phyloP scores from a whole-genome alignment of 2,888 invertebrate species.

The Petrolisthes manimaculis region DNA sequence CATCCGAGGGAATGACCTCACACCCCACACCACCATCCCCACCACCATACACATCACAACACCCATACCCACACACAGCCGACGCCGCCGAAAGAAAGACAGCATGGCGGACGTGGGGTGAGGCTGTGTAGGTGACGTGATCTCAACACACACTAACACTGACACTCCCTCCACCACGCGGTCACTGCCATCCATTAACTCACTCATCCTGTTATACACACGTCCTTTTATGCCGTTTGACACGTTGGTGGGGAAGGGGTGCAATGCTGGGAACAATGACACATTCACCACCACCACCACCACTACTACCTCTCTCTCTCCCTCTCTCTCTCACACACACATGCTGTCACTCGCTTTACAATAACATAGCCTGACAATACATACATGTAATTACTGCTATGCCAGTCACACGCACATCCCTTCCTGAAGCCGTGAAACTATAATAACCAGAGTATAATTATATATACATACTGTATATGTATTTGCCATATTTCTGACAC shows the following conservation, averaged over 20 bases:
- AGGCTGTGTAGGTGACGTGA: background rate
- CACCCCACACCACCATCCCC: slow-evolving; percentile 10
- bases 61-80: background rate
- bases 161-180: too few relatives aligned
- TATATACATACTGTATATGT: too few relatives aligned
- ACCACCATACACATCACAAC: slow-evolving; percentile 1
- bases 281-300: background rate
- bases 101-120: background rate
- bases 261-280: background rate
- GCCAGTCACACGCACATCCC: too few relatives aligned
- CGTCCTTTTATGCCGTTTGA: background rate
- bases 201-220: background rate
- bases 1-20: background rate
- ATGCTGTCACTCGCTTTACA: background rate
- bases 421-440: too few relatives aligned
- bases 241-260: background rate
- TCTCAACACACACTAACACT: slow-evolving; percentile 5
- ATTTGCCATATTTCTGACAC: too few relatives aligned
- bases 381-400: too few relatives aligned
- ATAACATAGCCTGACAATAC: too few relatives aligned
- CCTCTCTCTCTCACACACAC: background rate
- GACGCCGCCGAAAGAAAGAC: background rate
- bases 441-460: too few relatives aligned
- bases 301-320: background rate
- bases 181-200: background rate